Evolutionary conservation across 2,113 vertebrate species (phyloP).

Genomic region (Arizona elegans): DNA sequence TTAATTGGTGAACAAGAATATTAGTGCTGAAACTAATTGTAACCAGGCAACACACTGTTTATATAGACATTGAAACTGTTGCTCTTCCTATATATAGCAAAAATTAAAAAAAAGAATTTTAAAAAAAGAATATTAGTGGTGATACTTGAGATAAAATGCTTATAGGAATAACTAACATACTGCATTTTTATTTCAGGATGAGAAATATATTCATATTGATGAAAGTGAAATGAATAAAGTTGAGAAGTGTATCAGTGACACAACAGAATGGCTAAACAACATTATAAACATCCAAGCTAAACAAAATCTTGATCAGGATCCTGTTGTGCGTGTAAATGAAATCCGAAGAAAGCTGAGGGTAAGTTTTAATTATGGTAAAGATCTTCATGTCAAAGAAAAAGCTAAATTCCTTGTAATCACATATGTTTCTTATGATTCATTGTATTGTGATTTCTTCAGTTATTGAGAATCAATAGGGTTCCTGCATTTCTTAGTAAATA

Average conservation of each 20-base stretch:
- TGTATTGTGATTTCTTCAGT: not conserved
- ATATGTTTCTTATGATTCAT: not conserved
- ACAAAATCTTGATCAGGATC: slow-evolving; percentile 81
- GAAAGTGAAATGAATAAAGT: slow-evolving; percentile 84
- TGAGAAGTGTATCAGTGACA: slow-evolving; percentile 83
- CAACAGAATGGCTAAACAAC: slow-evolving; percentile 92
- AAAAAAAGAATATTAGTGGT: not conserved
- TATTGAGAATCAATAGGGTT: not conserved
- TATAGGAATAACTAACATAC: not conserved
- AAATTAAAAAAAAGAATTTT: too few species aligned
- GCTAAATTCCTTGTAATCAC: not conserved
- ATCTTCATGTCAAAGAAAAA: not conserved
- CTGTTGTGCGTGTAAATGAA: slow-evolving; percentile 82
- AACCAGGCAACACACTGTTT: too few species aligned
- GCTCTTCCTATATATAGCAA: too few species aligned
- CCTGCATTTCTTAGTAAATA: not conserved
- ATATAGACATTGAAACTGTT: too few species aligned
- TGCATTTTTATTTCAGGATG: slow-evolving; percentile 75
- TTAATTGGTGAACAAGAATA: not conserved
- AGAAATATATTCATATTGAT: slow-evolving; percentile 88
- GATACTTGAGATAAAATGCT: not conserved
- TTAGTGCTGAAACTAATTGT: too few species aligned
- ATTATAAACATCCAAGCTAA: slow-evolving; percentile 92
- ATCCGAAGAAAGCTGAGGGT: slow-evolving; percentile 91
- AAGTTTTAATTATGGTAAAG: slow-evolving; percentile 19